These are phyloP conservation scores for Chironomus riparius DNA, from an alignment of 2,888 invertebrate genomes.

Conservation along the genomic window DNA sequence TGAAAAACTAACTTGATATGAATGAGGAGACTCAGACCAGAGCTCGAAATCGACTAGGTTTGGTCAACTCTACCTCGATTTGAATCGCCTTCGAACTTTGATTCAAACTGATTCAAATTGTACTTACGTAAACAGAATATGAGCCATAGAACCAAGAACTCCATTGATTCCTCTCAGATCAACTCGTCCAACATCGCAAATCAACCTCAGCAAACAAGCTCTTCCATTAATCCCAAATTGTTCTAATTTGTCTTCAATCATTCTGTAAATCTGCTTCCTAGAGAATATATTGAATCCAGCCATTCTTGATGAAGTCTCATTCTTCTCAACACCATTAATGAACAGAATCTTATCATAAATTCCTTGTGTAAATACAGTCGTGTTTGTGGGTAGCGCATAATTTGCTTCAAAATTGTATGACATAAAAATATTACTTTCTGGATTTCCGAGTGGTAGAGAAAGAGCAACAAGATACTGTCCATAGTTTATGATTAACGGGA, in stretches of 20 bases:
- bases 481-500: too few species aligned
- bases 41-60: too few species aligned
- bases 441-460: conserved; percentile 59
- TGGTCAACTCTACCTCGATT: too few species aligned
- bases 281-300: not conserved
- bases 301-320: not conserved
- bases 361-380: conserved; percentile 48
- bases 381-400: conserved; percentile 52
- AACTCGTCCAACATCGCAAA: conserved; percentile 54
- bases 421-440: conserved; percentile 58
- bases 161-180: conserved; percentile 51
- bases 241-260: conserved; percentile 30
- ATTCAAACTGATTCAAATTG: too few species aligned
- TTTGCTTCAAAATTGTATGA: conserved; percentile 67
- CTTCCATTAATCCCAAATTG: conserved; percentile 48
- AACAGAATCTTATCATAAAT: conserved; percentile 31
- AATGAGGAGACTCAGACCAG: too few species aligned
- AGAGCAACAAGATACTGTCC: conserved; percentile 51
- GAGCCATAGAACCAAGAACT: conserved; percentile 56
- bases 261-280: conserved; percentile 16
- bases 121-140: conserved; percentile 61
- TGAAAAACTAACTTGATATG: too few species aligned
- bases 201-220: conserved; percentile 53
- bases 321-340: conserved; percentile 13
- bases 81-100: too few species aligned